These are phyloP conservation scores for Sipha flava DNA, from an alignment of 1,140 invertebrate species.

Conservation along the genomic window DNA sequence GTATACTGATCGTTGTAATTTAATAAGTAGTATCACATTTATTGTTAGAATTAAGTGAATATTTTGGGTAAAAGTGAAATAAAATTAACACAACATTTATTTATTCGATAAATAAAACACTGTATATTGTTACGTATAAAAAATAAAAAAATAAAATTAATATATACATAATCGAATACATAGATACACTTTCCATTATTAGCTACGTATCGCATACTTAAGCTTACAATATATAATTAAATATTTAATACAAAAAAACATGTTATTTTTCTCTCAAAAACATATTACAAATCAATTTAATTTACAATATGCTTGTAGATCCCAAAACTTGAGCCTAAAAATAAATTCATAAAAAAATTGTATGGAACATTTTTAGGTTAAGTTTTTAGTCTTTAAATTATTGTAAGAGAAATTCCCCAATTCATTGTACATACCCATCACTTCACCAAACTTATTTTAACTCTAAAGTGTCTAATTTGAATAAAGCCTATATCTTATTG, in stretches of 20 bases:
- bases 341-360: background rate
- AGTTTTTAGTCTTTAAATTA: constrained; percentile 22
- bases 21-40: background rate
- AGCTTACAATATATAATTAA: constrained; percentile 11
- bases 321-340: background rate
- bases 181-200: background rate
- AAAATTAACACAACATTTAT: background rate
- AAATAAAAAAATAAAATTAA: constrained; percentile 14
- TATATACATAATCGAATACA: background rate
- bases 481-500: background rate
- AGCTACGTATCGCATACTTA: background rate
- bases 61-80: background rate
- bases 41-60: background rate
- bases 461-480: background rate
- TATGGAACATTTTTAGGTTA: background rate
- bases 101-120: constrained; percentile 26
- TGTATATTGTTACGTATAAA: constrained; percentile 27
- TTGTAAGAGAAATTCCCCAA: constrained; percentile 13
- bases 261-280: constrained; percentile 15
- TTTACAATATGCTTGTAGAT: constrained; percentile 21
- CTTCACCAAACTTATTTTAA: constrained; percentile 18
- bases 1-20: background rate
- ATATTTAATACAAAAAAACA: background rate
- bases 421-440: constrained; percentile 17
- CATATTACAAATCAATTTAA: constrained; percentile 9